Evolutionary conservation across 2,888 invertebrate genomes (phyloP), one percentile per base, ranked within the genome.

Genomic region (Perizoma flavofasciatum): DNA sequence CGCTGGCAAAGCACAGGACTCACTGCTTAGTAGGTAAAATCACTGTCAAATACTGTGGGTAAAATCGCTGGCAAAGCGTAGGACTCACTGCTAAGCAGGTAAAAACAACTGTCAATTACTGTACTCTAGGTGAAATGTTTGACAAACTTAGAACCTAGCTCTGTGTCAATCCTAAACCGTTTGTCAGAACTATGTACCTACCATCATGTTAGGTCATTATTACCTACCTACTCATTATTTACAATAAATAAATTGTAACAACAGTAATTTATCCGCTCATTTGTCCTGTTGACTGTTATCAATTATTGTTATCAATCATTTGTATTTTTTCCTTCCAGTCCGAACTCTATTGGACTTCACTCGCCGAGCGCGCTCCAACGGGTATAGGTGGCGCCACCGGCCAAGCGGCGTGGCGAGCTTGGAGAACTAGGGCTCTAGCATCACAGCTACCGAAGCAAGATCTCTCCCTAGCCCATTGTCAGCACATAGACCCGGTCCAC

Each of bases 371-470:
- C 0, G 80, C 86, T 94, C 97, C 93, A 85, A 81, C 79, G 1
- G 72, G 73, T 9, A 72, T 79, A 63, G 85, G 85, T 51, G 91
- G 90, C 77, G 86, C 87, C 66, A 89, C 86, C 0, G 90, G 89
- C 1, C 75, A 85, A 4, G 83, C 86, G 0, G 88, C 87, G 5
- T 91, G 88, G 91, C 85, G 89, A 6, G 85, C 85, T 0, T 92
- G 90, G 90, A 66, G 87, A 69, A 85, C 89, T 68, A 75, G 92
- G 70, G 83, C 95, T 79, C 92, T 99, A 75, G 95, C 97, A 67
- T 93, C 94, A 66, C 99, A 99, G 90, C 93, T 99, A 78, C 99
- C 99, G 44, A 96, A 96, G 84, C 98, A 98, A 91, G 99, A 99
- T 85, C 94, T 99, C 61, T 96, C 98, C 6, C 92, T 97, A 72